Base-by-base conservation (phyloP, 2,113 vertebrate genomes). In the Sinocyclocheilus maitianheensis region DNA sequence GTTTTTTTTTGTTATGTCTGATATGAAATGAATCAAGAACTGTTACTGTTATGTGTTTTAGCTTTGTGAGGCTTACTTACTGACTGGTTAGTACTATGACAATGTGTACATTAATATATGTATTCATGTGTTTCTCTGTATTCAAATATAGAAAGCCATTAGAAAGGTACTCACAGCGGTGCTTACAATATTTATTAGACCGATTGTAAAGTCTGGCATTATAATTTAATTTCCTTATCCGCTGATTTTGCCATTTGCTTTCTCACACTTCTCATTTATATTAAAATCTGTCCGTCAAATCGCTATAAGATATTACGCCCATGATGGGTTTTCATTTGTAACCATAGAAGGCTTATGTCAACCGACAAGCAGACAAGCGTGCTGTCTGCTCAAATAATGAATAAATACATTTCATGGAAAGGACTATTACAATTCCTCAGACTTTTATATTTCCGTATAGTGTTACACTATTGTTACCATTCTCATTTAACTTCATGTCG, bases 361-460 rank as follows among this genome's bases (percentile, higher is more conserved):
- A 79, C 63, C 10, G 34, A 67, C 48, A 77, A 51, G 30, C 77
- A 89, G 85, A 81, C 82, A 71, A 63, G 71, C 85, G 7, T 84
- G 77, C 60, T 37, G 72, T 87, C 85, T 77, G 71, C 83, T 87
- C 85, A 81, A 58, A 82, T 84, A 89, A 85, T 86, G 77, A 86
- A 89, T 85, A 83, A 89, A 85, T 82, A 65, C 37, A 80, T 55
- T 51, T 81, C 30, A 18, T 55, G 62, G 24, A 81, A 84, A 37
- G n/a, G 37, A 30, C 77, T 74, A 87, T 89, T 77, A 81, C 81
- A 82, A 72, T 84, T 81, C 18, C 72, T 77, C 37, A 13, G 37
- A 51, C 48, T 71, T 86, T 89, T 63, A 74, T 74, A 72, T 84
- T 87, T 87, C 87, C 60, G 22, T 87, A 76, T 79, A 63, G 53